These are phyloP conservation scores for Drosophila suzukii DNA, from an alignment of 1,140 invertebrate species.

Conservation along the genomic window DNA sequence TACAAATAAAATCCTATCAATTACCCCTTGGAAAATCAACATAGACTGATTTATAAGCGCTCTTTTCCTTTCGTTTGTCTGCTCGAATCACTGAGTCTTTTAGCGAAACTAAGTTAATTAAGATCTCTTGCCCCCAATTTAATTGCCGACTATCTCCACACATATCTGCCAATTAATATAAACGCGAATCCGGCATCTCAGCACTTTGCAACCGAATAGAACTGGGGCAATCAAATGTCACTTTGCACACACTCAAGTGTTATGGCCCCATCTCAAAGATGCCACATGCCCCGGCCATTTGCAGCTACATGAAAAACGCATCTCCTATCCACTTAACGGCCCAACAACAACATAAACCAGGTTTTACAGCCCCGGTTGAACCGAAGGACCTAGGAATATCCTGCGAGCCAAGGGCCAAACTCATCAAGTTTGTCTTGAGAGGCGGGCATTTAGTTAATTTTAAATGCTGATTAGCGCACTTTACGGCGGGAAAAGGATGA, in stretches of 20 bases:
- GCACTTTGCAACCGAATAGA: slow-evolving; percentile 9
- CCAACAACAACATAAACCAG: slow-evolving; percentile 25
- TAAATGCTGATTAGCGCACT: slow-evolving; percentile 80
- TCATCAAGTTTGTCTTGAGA: slow-evolving; percentile 67
- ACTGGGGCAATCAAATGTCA: slow-evolving; percentile 37
- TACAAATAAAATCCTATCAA: too few relatives aligned
- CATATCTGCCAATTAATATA: slow-evolving; percentile 21
- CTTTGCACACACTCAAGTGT: slow-evolving; percentile 35
- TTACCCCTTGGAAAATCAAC: too few relatives aligned
- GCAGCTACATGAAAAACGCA: slow-evolving; percentile 70
- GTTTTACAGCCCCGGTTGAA: slow-evolving; percentile 49
- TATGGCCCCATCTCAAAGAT: slow-evolving; percentile 18
- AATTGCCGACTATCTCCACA: slow-evolving; percentile 2
- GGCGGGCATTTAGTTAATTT: slow-evolving; percentile 78
- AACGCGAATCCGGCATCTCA: slow-evolving; percentile 11
- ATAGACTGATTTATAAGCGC: too few relatives aligned
- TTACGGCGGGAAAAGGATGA: slow-evolving; percentile 57
- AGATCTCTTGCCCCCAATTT: slow-evolving; percentile 1
- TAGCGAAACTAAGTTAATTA: not conserved
- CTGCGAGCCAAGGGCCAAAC: slow-evolving; percentile 29
- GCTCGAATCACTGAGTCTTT: too few relatives aligned
- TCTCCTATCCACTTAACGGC: slow-evolving; percentile 50
- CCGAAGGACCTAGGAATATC: not conserved
- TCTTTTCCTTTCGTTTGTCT: too few relatives aligned
- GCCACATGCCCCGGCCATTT: slow-evolving; percentile 49